Evolutionary conservation across 2,113 vertebrate species (phyloP).

Genomic region (Channa argus): DNA sequence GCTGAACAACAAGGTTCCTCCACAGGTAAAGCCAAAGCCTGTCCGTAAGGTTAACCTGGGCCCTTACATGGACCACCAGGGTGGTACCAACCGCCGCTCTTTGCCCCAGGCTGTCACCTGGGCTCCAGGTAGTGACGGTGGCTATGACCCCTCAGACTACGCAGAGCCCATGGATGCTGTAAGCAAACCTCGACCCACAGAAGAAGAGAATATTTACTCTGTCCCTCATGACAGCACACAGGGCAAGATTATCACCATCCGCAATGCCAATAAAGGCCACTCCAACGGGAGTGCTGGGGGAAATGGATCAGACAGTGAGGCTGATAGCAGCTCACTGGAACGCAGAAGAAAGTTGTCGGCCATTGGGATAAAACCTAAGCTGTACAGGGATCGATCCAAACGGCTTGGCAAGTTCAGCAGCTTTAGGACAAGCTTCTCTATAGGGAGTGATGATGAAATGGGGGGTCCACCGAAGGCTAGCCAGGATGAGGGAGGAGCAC

Average conservation of each 20-base stretch:
- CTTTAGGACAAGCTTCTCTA: conserved; percentile 90
- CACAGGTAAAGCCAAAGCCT: conserved; percentile 92
- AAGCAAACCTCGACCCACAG: conserved; percentile 88
- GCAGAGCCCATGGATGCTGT: conserved; percentile 96
- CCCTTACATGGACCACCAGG: conserved; percentile 86
- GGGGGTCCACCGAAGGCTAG: conserved; percentile 87
- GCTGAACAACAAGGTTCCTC: conserved; percentile 93
- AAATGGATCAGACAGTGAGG: conserved; percentile 95
- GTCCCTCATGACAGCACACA: conserved; percentile 98
- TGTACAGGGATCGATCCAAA: conserved; percentile 91
- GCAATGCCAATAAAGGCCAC: conserved; percentile 93
- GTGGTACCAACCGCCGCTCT: conserved; percentile 84
- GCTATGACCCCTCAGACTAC: conserved; percentile 96
- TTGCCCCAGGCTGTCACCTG: conserved; percentile 87
- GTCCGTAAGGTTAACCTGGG: conserved; percentile 87
- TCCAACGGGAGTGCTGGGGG: conserved; percentile 90
- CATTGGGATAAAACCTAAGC: conserved; percentile 84
- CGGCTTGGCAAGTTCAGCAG: conserved; percentile 91
- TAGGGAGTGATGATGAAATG: conserved; percentile 94
- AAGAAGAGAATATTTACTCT: conserved; percentile 97
- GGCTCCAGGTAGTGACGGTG: conserved; percentile 85
- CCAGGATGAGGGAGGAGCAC: conserved; percentile 86
- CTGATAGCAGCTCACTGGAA: conserved; percentile 93
- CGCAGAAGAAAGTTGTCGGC: conserved; percentile 86
- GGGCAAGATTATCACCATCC: conserved; percentile 97